phyloP scores from a whole-genome alignment of 2,113 vertebrate genomes.

The Anhinga rufa region DNA sequence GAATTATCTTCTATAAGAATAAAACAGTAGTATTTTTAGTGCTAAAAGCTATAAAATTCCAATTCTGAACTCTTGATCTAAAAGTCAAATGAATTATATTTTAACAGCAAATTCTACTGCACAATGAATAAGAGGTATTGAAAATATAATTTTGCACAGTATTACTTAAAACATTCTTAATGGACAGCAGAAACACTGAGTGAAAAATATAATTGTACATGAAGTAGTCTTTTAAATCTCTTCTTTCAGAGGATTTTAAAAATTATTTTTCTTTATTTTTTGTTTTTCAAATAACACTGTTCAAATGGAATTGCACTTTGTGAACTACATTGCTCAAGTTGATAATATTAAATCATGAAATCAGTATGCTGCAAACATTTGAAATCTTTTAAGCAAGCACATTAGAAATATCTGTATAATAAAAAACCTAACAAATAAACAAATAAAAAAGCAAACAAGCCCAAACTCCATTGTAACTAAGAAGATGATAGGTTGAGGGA shows the following conservation, averaged over 20 bases:
- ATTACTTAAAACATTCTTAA: slow-evolving; percentile 11
- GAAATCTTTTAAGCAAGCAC: not conserved
- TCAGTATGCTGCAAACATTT: not conserved
- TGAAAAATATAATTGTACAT: slow-evolving; percentile 20
- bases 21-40: not conserved
- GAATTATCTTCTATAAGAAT: not conserved
- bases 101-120: slow-evolving; percentile 5
- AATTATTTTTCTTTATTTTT: not conserved
- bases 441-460: not conserved
- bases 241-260: not conserved
- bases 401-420: not conserved
- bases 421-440: not conserved
- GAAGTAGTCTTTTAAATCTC: not conserved
- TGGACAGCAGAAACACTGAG: not conserved
- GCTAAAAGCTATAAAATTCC: not conserved
- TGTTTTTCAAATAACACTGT: not conserved
- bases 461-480: not conserved
- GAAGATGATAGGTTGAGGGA: not conserved
- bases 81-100: not conserved
- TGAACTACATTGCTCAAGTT: not conserved
- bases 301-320: not conserved
- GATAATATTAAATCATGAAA: not conserved
- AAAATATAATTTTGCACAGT: not conserved
- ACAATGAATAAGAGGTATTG: slow-evolving; percentile 30
- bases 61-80: slow-evolving; percentile 22